Percentiles rank a stretch among this genome's conserved stretches.
Evolutionary conservation across 2,797 vertebrate species (phyloP).

Genomic region (Alfaro cultratus): DNA sequence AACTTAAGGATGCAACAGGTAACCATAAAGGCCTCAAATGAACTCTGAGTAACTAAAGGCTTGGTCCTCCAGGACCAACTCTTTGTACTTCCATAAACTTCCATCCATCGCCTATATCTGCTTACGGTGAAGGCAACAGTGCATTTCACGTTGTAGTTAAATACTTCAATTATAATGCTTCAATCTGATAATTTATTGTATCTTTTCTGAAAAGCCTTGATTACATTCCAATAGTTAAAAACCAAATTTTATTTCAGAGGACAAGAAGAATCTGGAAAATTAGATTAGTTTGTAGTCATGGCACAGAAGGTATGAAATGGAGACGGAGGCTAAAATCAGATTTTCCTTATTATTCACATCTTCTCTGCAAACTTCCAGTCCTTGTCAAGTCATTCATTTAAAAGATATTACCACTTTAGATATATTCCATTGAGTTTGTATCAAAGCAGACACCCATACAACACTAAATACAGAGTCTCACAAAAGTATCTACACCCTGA

Average conservation of each 20-base stretch:
- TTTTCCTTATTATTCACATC: background rate
- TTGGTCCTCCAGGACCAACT: background rate
- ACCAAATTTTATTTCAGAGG: background rate
- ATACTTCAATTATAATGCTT: background rate
- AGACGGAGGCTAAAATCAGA: background rate
- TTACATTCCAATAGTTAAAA: background rate
- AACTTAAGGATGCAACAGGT: conserved; percentile 33
- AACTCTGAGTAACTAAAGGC: background rate
- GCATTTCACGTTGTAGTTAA: background rate
- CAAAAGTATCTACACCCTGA: background rate
- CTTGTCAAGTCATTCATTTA: background rate
- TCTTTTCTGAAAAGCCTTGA: background rate
- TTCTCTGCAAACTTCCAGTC: background rate
- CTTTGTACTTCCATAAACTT: background rate
- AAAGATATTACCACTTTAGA: background rate
- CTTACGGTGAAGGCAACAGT: background rate
- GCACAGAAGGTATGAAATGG: background rate
- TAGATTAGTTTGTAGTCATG: background rate
- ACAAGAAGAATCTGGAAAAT: background rate
- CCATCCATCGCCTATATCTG: background rate
- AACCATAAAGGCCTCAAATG: conserved; percentile 25
- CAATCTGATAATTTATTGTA: background rate
- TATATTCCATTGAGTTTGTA: conserved; percentile 7
- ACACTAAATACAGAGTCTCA: background rate
- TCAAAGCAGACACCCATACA: background rate